Percentiles rank a stretch among this genome's conserved stretches.
Conservation (phyloP, 2,888 invertebrate species). For the Mamestra brassicae region DNA sequence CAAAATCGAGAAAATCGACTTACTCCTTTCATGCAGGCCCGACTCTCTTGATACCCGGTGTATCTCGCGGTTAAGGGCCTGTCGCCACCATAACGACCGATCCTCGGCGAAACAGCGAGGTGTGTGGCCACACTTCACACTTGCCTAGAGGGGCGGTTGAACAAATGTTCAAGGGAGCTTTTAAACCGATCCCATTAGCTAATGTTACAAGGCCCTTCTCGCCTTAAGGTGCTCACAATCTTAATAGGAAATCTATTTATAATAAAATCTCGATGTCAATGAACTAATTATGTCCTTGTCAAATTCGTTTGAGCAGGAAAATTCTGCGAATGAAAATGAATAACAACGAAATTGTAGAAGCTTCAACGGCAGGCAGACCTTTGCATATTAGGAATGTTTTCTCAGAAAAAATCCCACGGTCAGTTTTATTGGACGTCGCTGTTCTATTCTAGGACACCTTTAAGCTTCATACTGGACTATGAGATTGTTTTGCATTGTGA, state of each 20-base stretch:
- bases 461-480: conserved; percentile 10
- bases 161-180: conserved; percentile 70
- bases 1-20: conserved; percentile 28
- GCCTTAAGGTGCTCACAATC: conserved; percentile 35
- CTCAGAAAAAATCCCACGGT: conserved; percentile 10
- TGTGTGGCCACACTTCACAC: conserved; percentile 76
- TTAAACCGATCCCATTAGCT: conserved; percentile 58
- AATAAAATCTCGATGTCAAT: conserved; percentile 44
- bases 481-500: conserved; percentile 45
- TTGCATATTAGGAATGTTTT: conserved; percentile 37
- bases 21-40: conserved; percentile 3
- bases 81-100: conserved; percentile 24
- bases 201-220: conserved; percentile 55
- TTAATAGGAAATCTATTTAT: conserved; percentile 25
- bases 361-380: conserved; percentile 41
- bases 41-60: conserved; percentile 14
- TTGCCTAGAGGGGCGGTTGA: conserved; percentile 66
- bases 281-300: conserved; percentile 36
- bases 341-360: conserved; percentile 20
- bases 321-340: conserved; percentile 9
- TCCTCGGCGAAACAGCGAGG: conserved; percentile 57
- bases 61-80: conserved; percentile 13
- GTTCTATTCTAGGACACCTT: conserved; percentile 21
- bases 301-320: conserved; percentile 3
- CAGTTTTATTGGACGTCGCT: conserved; percentile 10